Evolutionary conservation across 2,888 invertebrate species (phyloP).

Genomic region (Notodonta dromedarius): DNA sequence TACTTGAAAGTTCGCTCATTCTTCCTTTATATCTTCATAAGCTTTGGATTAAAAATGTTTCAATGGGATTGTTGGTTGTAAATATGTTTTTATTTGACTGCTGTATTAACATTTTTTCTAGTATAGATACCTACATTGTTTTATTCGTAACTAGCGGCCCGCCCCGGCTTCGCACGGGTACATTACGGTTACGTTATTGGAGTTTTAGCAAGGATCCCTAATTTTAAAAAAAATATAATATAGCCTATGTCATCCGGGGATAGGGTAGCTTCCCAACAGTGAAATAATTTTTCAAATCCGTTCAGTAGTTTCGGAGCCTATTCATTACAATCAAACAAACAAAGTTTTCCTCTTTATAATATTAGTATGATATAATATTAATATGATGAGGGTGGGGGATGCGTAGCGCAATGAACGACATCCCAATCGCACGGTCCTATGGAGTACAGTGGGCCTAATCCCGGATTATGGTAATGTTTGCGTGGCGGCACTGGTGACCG

Average conservation of each 20-base stretch:
- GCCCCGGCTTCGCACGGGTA: too few species aligned
- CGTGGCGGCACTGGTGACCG: slow-evolving; percentile 36
- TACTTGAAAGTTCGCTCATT: slow-evolving; percentile 52
- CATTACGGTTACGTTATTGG: too few species aligned
- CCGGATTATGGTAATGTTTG: slow-evolving; percentile 59
- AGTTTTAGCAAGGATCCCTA: too few species aligned
- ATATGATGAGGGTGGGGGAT: too few species aligned
- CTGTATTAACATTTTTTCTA: background rate
- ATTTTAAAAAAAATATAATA: too few species aligned
- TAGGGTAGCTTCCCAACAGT: too few species aligned
- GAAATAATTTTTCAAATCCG: too few species aligned
- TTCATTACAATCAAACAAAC: too few species aligned
- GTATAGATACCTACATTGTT: background rate
- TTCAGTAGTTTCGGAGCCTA: too few species aligned
- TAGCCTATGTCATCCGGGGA: too few species aligned
- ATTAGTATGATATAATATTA: too few species aligned
- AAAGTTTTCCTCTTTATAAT: too few species aligned
- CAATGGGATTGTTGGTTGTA: slow-evolving; percentile 10
- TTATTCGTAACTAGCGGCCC: background rate
- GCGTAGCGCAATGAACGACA: slow-evolving; percentile 49
- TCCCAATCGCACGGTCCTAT: slow-evolving; percentile 51
- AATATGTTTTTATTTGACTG: background rate
- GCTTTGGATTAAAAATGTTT: slow-evolving; percentile 22
- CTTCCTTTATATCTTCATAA: slow-evolving; percentile 39
- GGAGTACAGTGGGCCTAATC: slow-evolving; percentile 45